phyloP scores from a whole-genome alignment of 2,888 invertebrate species.

The Ophion slaviceki region DNA sequence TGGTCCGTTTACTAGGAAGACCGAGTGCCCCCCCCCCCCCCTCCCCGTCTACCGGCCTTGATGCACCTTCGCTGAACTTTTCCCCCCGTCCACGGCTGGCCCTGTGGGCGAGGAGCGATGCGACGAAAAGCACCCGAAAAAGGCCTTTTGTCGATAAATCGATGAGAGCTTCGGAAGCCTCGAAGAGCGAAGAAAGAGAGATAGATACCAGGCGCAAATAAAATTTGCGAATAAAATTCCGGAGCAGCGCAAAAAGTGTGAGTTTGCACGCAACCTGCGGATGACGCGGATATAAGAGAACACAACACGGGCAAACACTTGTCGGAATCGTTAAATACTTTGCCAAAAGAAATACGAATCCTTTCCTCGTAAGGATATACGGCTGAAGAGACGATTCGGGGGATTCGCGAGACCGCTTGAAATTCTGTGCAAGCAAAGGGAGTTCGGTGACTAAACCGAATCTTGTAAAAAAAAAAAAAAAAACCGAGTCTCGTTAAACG shows the following conservation, averaged over 20 bases:
- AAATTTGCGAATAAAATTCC: conserved; percentile 16
- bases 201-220: conserved; percentile 1
- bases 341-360: background rate
- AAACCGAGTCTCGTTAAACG: no score
- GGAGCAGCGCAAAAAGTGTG: conserved; percentile 3
- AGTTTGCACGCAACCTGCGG: conserved; percentile 1
- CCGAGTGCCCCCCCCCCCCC: conserved; percentile 57
- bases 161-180: conserved; percentile 32
- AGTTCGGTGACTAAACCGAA: no score
- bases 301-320: no score
- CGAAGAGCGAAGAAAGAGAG: background rate
- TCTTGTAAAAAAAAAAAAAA: no score
- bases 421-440: no score
- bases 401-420: no score
- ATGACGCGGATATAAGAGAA: background rate
- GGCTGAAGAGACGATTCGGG: no score
- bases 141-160: conserved; percentile 47
- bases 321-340: background rate
- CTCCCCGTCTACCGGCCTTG: conserved; percentile 74
- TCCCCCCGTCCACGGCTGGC: conserved; percentile 11
- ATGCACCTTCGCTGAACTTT: conserved; percentile 68
- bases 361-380: no score
- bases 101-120: no score
- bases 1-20: conserved; percentile 73
- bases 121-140: conserved; percentile 34